Base-by-base conservation (phyloP, 2,797 vertebrate species). In the Anisognathus igniventris region DNA sequence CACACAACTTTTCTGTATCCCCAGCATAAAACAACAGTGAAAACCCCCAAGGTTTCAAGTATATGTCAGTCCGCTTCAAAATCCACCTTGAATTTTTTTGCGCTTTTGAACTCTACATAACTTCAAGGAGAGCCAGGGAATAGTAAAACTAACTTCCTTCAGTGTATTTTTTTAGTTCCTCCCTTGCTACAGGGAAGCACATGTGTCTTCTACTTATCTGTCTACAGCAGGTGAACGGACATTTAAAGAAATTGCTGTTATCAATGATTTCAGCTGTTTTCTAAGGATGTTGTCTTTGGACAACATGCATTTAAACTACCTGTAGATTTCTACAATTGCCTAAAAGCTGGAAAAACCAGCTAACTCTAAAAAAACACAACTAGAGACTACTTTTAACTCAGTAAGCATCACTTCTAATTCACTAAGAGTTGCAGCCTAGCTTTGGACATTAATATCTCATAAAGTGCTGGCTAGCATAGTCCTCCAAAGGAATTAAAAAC, bases 211-310 rank as follows among this genome's bases (percentile, higher is more conserved):
- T 67, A 61, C 35, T 91, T 90, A 94, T 75, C 84, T 89, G 54
- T 20, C 92, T 70, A 27, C 6, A 76, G 60, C 71, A 93, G 64
- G 57, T n/a, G n/a, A 87, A 87, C 0, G 4, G 68, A 74, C 57
- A 67, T 35, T 79, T 42, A 72, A 64, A 91, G 47, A 68, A 90
- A 83, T 0, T 77, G 61, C 72, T 58, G 53, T 65, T 93, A 96
- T 50, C 71, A 77, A 7, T 33, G n/a, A 72, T 68, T 95, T 94
- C 88, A 95, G 83, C 72, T 80, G 81, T 42, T 75, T 92, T 75
- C 68, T 65, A 80, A 72, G 42, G 62, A 83, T 20, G 14, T 31
- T 73, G 9, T 74, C 64, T 64, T 77, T 61, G 57, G 47, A 91
- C 53, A 83, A 23, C 9, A 47, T 11, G 2, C 22, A 76, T 54